These are phyloP conservation scores for Adoxophyes honmai DNA, from an alignment of 1,140 invertebrate species.

Conservation along the genomic window DNA sequence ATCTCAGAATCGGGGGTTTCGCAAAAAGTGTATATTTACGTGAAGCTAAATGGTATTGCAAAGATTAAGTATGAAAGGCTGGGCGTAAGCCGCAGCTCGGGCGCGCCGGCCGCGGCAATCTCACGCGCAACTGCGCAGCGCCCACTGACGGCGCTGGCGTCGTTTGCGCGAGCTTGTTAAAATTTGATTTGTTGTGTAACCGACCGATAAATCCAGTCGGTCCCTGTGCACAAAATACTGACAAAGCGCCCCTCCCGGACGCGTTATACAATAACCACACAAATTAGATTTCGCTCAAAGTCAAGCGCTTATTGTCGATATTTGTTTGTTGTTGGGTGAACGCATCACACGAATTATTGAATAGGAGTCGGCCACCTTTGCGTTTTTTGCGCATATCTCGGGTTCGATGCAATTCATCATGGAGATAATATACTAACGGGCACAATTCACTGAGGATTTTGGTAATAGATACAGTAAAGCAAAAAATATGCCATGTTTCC, in stretches of 20 bases:
- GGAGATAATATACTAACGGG: constrained; percentile 27
- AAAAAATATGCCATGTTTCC: not conserved
- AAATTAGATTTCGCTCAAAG: constrained; percentile 75
- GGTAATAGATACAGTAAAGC: not conserved
- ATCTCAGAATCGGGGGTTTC: constrained; percentile 31
- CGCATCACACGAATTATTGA: constrained; percentile 58
- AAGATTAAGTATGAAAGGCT: constrained; percentile 37
- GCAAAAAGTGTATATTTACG: constrained; percentile 59
- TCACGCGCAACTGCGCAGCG: constrained; percentile 54
- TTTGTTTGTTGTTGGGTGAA: constrained; percentile 63
- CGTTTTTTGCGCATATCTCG: constrained; percentile 26
- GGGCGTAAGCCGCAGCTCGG: constrained; percentile 18
- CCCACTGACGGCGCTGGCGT: constrained; percentile 38
- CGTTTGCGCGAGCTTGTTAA: constrained; percentile 66
- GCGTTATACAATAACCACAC: constrained; percentile 71
- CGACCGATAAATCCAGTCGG: constrained; percentile 63
- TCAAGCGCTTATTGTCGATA: constrained; percentile 66
- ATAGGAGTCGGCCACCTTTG: constrained; percentile 57
- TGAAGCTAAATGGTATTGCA: constrained; percentile 47
- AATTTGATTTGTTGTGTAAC: constrained; percentile 74
- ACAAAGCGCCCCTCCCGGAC: constrained; percentile 45
- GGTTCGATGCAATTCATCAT: not conserved
- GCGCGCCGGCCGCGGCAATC: constrained; percentile 34
- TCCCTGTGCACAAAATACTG: constrained; percentile 41
- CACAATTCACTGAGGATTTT: constrained; percentile 40